Conservation (phyloP, 1,140 invertebrate species). For the Tetranychus urticae region DNA sequence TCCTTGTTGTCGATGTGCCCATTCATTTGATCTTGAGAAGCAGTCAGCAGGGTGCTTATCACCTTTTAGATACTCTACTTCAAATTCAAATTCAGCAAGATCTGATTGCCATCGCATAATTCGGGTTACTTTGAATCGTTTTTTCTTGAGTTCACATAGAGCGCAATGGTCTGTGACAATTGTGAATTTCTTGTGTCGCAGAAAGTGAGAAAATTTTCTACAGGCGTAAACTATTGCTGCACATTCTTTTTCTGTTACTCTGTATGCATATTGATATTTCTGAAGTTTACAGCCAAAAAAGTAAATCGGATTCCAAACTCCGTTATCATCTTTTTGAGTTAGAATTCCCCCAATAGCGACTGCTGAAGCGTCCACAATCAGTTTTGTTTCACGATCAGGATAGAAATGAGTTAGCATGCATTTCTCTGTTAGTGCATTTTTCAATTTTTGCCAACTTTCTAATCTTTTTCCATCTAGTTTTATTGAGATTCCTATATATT, state of each 20-base stretch:
- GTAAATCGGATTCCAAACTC: conserved; percentile 18
- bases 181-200: conserved; percentile 16
- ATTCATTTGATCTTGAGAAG: background rate
- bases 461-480: background rate
- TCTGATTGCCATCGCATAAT: background rate
- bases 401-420: background rate
- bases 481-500: background rate
- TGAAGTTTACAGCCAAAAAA: conserved; percentile 16
- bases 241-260: conserved; percentile 28
- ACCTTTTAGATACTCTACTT: background rate
- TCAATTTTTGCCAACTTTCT: background rate
- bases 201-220: conserved; percentile 25
- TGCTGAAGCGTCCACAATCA: conserved; percentile 1
- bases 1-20: background rate
- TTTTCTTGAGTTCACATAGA: background rate
- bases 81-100: background rate
- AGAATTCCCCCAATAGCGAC: conserved; percentile 6
- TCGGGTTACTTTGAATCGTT: background rate
- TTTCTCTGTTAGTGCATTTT: background rate
- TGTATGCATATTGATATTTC: conserved; percentile 17
- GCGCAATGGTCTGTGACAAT: background rate
- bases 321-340: conserved; percentile 12
- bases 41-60: background rate
- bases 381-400: background rate
- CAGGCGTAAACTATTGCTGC: conserved; percentile 25